Evolutionary conservation across 2,113 vertebrate species (phyloP), one percentile per base, ranked within the genome.

Genomic region (Gasterosteus aculeatus): DNA sequence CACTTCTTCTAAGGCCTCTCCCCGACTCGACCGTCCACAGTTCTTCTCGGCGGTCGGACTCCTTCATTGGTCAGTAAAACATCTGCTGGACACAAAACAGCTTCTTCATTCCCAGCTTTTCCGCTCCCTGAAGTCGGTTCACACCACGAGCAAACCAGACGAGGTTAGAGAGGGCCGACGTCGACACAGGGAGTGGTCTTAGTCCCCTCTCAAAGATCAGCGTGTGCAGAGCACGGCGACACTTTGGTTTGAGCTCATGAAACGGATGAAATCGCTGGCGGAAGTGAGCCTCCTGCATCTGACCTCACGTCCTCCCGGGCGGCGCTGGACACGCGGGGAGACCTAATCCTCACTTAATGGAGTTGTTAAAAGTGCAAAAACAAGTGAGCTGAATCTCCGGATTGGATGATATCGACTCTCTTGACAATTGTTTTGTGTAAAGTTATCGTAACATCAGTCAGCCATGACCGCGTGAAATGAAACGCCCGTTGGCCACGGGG

Each of bases 331-430:
- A 70, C 39, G 65, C 78, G 76, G 69, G 65, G 67, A 76, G 31
- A 68, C 68, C 7, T 38, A 38, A 38, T 7, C 5, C 35, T 38
- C 51, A 33, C 35, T 77, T 79, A 47, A 84, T 19, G 63, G 33
- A 12, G 53, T 10, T 22, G 53, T 78, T 69, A 75, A 75, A 82
- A 54, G 35, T 38, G 35, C 31, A 26, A 69, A 62, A 78, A 78
- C 38, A 58, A 78, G 62, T 41, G 61, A 88, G 78, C 75, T 61
- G 77, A 74, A 77, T 82, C 84, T 72, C 57, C 5, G 68, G 59
- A 70, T 65, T 58, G 79, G 73, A 71, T 0, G 12, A 19, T 61
- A 59, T 73, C 56, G 66, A 61, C 58, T 35, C 58, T 80, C 46
- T 61, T 18, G 35, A 59, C 70, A 57, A 81, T 11, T n/a, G 73